Evolutionary conservation across 2,888 invertebrate species (phyloP), one percentile per base, ranked within the genome.

Genomic region (Galeopsomyia nigrocyanea): DNA sequence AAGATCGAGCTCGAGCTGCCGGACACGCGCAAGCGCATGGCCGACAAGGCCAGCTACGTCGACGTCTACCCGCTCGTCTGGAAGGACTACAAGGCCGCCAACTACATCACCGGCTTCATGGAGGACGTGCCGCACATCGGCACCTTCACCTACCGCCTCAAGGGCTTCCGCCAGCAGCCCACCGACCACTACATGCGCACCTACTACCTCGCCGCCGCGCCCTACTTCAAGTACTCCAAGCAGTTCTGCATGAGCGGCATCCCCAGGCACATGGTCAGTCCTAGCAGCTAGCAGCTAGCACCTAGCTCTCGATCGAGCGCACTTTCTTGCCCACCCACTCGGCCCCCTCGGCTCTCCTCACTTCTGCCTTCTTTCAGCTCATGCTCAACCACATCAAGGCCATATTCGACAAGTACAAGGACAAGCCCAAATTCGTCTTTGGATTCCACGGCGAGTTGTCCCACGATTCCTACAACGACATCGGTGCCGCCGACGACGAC

Each of bases 161-260:
- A 94, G 78, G 98, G 98, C 0, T 98, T 98, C 85, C 87, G 88
- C 49, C 86, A 89, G 2, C 92, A 92, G 78, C 98, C 98, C 0
- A 95, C 97, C 0, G 95, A 97, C 87, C 97, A 97, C 85, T 97
- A 96, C 83, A 91, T 96, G 87, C 88, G 97, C 46, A 90, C 95
- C 0, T 96, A 92, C 84, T 95, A 92, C 80, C 81, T 94, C 16
- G 92, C 93, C 22, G 90, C 92, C 14, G 86, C 88, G 5, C 88
- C 89, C 1, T 88, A 90, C 71, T 88, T 89, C 71, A 87, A 85
- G 61, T 87, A 88, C 47, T 90, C 89, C 79, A 89, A 89, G 39
- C 87, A 88, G 70, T 89, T 89, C 75, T 95, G 95, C 82, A 88
- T 94, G 19, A 95, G 95, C 0, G 91, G 91, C 19, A 88, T 89